Evolutionary conservation across 2,888 invertebrate species (phyloP), one percentile per base, ranked within the genome.

Genomic region (Amphipoea lucens): DNA sequence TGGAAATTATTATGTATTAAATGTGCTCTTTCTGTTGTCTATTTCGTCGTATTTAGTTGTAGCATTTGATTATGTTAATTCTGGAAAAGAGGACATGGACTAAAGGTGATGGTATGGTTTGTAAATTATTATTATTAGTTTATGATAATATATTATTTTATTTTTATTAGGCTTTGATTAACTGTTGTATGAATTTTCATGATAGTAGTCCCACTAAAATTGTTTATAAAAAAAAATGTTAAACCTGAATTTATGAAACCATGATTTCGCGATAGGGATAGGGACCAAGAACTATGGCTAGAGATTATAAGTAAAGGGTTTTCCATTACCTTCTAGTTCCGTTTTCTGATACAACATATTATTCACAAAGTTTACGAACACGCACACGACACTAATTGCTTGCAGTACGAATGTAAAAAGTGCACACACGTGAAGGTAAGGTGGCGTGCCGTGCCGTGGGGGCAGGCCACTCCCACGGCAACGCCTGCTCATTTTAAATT

Each of bases 401-500:
- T 94, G 93, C 93, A 92, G 90, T 90, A 92, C 92, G 87, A 88
- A 87, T 87, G 89, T 89, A 96, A 95, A 94, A 95, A 96, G 92
- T 95, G 94, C 95, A 96, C 94, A 94, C 95, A 95, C 92, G 93
- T 92, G 94, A 89, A 93, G 90, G 90, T 70, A 91, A 94, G 94
- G 94, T 94, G 94, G 94, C 92, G 92, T 91, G 93, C 90, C 91
- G 93, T 91, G 83, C 77, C 86, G 85, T 85, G 94, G 94, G 94
- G 94, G 94, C 92, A 92, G 94, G 96, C 96, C 96, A 94, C 96
- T 92, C 96, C 96, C 96, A 89, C 95, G 93, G 92, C 94, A 94
- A 94, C 96, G 96, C 96, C 96, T 95, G 96, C 96, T 97, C 96
- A 97, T 97, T 97, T 97, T 96, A 97, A 97, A 96, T 96, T 96